Percentiles rank a stretch among this genome's conserved stretches.
These are phyloP conservation scores for Drosophila yakuba DNA, from an alignment of 1,140 invertebrate species.

Conservation along the genomic window DNA sequence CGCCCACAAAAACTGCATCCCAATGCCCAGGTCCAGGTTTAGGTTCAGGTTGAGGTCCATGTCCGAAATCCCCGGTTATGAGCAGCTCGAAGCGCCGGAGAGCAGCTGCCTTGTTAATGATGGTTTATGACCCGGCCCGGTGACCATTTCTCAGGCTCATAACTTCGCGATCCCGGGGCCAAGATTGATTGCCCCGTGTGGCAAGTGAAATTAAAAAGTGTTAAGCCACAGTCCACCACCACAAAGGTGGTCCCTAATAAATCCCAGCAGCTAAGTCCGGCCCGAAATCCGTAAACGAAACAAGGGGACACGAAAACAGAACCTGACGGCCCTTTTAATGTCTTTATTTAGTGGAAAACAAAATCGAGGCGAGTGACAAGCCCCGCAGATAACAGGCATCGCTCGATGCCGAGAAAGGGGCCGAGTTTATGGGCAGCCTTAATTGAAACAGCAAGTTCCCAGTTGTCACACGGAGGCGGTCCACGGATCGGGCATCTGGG, in stretches of 20 bases:
- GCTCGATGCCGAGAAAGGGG: conserved; percentile 13
- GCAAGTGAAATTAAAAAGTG: conserved; percentile 81
- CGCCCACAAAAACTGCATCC: conserved; percentile 47
- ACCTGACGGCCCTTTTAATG: conserved; percentile 79
- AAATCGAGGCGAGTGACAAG: conserved; percentile 77
- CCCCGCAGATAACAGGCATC: conserved; percentile 50
- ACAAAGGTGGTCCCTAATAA: conserved; percentile 74
- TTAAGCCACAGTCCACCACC: conserved; percentile 57
- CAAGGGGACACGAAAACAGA: conserved; percentile 33
- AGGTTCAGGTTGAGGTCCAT: background rate
- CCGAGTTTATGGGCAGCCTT: conserved; percentile 42
- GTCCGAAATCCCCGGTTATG: conserved; percentile 21
- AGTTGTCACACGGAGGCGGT: conserved; percentile 45
- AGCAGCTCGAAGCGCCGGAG: conserved; percentile 27
- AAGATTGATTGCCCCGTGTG: conserved; percentile 75
- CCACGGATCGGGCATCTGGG: conserved; percentile 12
- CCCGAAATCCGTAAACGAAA: conserved; percentile 27
- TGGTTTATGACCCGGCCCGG: conserved; percentile 64
- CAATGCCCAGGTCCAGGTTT: background rate
- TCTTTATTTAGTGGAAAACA: conserved; percentile 82
- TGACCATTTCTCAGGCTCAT: conserved; percentile 73
- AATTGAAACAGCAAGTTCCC: conserved; percentile 68
- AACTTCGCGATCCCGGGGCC: conserved; percentile 39
- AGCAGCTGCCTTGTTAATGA: conserved; percentile 66
- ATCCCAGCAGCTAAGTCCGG: conserved; percentile 49